These are phyloP conservation scores for Malurus splendens DNA, from an alignment of 2,797 vertebrate species.

Conservation along the genomic window DNA sequence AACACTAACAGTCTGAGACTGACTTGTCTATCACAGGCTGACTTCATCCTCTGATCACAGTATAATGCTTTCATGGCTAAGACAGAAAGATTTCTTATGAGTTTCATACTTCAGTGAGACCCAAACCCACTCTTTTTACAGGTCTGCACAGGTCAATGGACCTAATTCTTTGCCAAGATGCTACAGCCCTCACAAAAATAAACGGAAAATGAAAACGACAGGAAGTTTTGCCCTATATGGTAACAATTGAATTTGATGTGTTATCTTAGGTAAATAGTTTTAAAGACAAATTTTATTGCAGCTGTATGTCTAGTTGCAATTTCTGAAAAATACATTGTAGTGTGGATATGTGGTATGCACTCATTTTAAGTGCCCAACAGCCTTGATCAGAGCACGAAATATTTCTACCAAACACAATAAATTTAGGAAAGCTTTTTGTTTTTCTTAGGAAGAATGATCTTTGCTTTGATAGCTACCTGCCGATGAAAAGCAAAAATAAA, in stretches of 20 bases:
- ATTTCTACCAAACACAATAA: neutral
- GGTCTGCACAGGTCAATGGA: neutral
- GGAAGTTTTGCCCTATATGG: neutral
- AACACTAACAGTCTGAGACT: neutral
- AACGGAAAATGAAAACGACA: neutral
- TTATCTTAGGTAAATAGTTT: neutral
- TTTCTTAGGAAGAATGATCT: neutral
- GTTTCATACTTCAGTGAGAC: neutral
- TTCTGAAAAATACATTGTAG: neutral
- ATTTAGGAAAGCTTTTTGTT: neutral
- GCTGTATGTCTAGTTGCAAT: neutral
- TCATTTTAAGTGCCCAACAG: neutral
- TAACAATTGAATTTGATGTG: fast-evolving
- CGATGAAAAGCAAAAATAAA: neutral
- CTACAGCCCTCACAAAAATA: neutral
- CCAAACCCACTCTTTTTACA: neutral
- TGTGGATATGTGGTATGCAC: neutral
- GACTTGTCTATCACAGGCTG: neutral
- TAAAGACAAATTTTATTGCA: neutral
- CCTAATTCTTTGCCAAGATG: neutral
- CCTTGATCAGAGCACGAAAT: neutral
- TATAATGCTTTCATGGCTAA: neutral
- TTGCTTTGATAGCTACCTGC: neutral
- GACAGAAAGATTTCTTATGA: neutral
- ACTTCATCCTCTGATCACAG: neutral